phyloP scores from a whole-genome alignment of 2,797 vertebrate species.

The Hippoglossus hippoglossus region DNA sequence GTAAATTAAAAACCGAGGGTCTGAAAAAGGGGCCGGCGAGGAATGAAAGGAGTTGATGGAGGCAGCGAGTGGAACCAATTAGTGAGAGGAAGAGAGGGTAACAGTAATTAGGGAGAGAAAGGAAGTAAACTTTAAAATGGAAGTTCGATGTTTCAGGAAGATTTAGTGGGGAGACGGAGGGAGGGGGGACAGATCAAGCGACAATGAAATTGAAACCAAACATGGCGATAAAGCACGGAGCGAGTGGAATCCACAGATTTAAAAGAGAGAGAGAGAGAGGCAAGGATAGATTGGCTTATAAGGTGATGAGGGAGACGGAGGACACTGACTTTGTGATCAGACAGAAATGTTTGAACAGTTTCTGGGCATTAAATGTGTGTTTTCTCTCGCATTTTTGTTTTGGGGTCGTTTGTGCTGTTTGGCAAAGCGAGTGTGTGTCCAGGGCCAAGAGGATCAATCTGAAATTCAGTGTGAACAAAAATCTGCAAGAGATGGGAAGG shows the following conservation, averaged over 20 bases:
- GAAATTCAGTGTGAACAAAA: conserved; percentile 67
- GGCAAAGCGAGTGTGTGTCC: conserved; percentile 62
- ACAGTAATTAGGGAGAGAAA: conserved; percentile 73
- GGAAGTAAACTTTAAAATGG: conserved; percentile 60
- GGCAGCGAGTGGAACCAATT: conserved; percentile 76
- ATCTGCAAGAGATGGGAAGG: conserved; percentile 57
- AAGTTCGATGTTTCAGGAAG: conserved; percentile 66
- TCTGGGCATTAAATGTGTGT: conserved; percentile 63
- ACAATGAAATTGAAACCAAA: conserved; percentile 74
- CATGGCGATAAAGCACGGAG: conserved; percentile 59
- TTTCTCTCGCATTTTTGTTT: conserved; percentile 62
- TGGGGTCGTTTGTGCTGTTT: conserved; percentile 71
- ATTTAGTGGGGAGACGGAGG: conserved; percentile 36
- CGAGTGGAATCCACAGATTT: conserved; percentile 50
- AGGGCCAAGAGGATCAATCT: conserved; percentile 76
- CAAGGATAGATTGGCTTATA: conserved; percentile 57
- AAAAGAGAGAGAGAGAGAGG: conserved; percentile 25
- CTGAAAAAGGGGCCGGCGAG: conserved; percentile 52
- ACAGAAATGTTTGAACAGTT: conserved; percentile 37
- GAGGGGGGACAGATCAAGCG: conserved; percentile 51
- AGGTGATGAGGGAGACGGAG: conserved; percentile 57
- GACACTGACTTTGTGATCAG: conserved; percentile 52
- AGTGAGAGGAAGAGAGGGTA: conserved; percentile 75
- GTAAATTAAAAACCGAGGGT: conserved; percentile 70
- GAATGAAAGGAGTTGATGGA: conserved; percentile 54